phyloP scores from a whole-genome alignment of 2,797 vertebrate species.

The Micromesistius poutassou region DNA sequence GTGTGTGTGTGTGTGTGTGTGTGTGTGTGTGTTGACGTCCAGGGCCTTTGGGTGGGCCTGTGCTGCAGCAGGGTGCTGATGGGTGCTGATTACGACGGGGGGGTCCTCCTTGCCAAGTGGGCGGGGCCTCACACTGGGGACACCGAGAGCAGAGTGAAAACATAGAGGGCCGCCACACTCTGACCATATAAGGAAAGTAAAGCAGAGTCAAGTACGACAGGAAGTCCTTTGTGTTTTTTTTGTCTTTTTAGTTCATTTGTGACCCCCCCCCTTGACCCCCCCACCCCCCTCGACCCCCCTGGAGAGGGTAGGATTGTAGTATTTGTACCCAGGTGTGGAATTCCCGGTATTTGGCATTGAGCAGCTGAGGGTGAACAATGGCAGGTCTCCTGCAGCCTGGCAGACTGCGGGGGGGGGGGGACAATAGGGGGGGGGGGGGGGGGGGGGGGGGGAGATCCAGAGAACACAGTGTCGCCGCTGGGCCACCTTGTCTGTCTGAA shows the following conservation, averaged over 20 bases:
- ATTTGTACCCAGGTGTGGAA: not conserved
- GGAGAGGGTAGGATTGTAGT: not conserved
- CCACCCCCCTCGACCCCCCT: too few relatives aligned
- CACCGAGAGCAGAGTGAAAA: not conserved
- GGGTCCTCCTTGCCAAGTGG: not conserved
- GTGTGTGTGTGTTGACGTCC: too few relatives aligned
- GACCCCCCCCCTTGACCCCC: not conserved
- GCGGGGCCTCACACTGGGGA: not conserved
- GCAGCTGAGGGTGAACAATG: conserved; percentile 18
- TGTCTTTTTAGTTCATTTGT: not conserved
- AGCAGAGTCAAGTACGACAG: not conserved
- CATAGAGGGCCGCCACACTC: not conserved
- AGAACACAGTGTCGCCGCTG: conserved; percentile 54
- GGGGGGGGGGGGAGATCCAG: conserved; percentile 28
- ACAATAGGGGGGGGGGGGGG: conserved; percentile 44
- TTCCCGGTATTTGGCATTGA: conserved; percentile 9
- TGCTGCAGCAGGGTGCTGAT: too few relatives aligned
- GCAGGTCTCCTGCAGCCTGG: conserved; percentile 14
- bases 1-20: too few relatives aligned
- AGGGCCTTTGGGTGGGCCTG: too few relatives aligned
- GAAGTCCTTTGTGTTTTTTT: not conserved
- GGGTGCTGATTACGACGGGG: not conserved
- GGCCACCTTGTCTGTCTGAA: conserved; percentile 46
- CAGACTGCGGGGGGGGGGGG: conserved; percentile 15
- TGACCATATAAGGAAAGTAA: not conserved